Evolutionary conservation across 2,797 vertebrate species (phyloP), one percentile per base, ranked within the genome.

Genomic region (Pantherophis vulpinus): DNA sequence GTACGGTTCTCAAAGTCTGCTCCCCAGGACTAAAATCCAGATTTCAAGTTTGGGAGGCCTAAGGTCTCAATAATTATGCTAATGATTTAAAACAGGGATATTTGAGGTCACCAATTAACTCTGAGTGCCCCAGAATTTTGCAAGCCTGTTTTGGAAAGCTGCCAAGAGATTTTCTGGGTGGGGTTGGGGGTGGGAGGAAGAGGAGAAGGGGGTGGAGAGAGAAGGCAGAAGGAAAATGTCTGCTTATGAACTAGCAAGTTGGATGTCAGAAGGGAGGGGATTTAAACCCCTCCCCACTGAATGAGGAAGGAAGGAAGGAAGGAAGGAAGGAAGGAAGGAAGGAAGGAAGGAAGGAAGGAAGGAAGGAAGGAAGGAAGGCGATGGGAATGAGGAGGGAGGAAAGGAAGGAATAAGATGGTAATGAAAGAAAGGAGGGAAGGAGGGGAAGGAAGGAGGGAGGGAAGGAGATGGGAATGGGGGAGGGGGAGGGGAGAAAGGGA

Each of bases 351-450:
- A 25, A 25, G 7, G 54, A 7, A 59, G 18, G 18, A 9, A 3
- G 60, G 47, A 13, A 9, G 29, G 63, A 59, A 6, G 25, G 9
- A 10, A 3, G 60, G 60, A 27, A 11, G 9, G 55, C 1, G 27
- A 12, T 16, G 14, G 56, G 14, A 13, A 56, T 2, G 25, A 66
- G 18, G 14, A 1, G 83, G n/a, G 14, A 18, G 27, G 29, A 3
- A 18, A 2, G 63, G 23, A 3, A 6, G 56, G 10, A 13, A 29
- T 13, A 2, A 59, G 20, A 2, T 5, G 18, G 20, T 0, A 59
- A 59, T 13, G 20, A 0, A 1, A 25, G 58, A 0, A 20, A 20
- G 18, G 1, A 12, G 5, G 58, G 23, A 58, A 2, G 4, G 4
- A 11, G 4, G 14, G n/a, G 3, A 16, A 20, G 51, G 89, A 1